Conservation (phyloP, 2,113 vertebrate species). For the Sakesphorus luctuosus region DNA sequence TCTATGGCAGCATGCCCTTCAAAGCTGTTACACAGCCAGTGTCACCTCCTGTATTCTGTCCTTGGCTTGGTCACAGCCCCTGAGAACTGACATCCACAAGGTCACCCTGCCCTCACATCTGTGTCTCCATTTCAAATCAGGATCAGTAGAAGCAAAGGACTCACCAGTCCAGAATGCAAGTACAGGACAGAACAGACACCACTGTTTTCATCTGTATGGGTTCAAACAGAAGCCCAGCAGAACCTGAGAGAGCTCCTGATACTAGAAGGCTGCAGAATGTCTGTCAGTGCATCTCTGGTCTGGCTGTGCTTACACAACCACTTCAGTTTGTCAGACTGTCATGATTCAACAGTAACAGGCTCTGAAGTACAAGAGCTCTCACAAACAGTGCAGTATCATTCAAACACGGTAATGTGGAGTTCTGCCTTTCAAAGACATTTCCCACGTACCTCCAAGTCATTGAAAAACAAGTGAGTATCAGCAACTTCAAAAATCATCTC, state of each 20-base stretch:
- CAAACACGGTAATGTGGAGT: rapidly evolving
- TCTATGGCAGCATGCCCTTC: neutral
- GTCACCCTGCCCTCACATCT: neutral
- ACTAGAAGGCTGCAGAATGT: neutral
- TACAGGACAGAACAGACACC: neutral
- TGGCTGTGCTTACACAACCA: neutral
- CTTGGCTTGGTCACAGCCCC: neutral
- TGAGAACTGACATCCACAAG: neutral
- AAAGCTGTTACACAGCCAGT: neutral
- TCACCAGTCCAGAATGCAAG: neutral
- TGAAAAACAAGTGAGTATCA: conserved; percentile 98
- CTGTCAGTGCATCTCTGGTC: neutral
- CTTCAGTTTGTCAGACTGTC: neutral
- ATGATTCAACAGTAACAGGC: neutral
- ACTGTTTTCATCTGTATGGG: neutral
- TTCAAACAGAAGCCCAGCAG: neutral
- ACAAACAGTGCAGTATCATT: neutral
- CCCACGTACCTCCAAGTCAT: conserved; percentile 90
- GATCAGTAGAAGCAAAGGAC: neutral
- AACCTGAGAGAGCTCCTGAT: neutral
- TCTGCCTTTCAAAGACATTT: neutral
- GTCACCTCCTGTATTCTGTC: neutral
- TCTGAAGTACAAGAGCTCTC: neutral
- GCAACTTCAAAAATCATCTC: conserved; percentile 99
- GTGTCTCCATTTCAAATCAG: neutral